Evolutionary conservation across 2,888 invertebrate species (phyloP).

Genomic region (Balanococcus diminutus): DNA sequence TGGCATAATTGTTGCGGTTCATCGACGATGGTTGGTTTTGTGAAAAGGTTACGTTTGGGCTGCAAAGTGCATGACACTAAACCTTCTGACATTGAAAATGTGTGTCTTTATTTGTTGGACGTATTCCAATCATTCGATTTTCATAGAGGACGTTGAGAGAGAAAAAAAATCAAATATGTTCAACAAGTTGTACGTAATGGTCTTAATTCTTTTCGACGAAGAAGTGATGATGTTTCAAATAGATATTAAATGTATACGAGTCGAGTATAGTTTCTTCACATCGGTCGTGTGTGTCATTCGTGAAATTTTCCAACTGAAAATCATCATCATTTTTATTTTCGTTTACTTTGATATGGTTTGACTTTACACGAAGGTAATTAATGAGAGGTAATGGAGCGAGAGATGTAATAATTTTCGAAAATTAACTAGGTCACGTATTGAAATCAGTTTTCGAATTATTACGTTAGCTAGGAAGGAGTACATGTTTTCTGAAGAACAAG

Average conservation of each 20-base stretch:
- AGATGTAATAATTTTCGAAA: no score
- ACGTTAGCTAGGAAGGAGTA: no score
- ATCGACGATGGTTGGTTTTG: neutral
- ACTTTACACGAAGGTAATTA: no score
- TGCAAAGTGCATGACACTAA: neutral
- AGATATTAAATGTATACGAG: neutral
- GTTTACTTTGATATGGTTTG: neutral
- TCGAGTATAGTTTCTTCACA: neutral
- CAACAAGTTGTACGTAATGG: slow-evolving; percentile 21
- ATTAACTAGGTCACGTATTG: neutral
- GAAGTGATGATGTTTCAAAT: neutral
- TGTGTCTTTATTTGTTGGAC: slow-evolving; percentile 18
- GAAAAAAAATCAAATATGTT: neutral
- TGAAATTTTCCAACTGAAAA: neutral
- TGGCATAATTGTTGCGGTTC: neutral
- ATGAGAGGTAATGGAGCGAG: no score
- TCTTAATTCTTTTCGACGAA: neutral
- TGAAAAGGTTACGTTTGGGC: neutral
- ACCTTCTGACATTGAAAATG: slow-evolving; percentile 4
- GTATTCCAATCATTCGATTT: slow-evolving; percentile 36
- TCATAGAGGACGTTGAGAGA: neutral
- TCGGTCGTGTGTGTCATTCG: neutral
- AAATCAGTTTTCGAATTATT: neutral
- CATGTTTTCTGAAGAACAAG: no score
- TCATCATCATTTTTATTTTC: neutral